phyloP scores from a whole-genome alignment of 1,140 invertebrate species.

The Thaumatotibia leucotreta region DNA sequence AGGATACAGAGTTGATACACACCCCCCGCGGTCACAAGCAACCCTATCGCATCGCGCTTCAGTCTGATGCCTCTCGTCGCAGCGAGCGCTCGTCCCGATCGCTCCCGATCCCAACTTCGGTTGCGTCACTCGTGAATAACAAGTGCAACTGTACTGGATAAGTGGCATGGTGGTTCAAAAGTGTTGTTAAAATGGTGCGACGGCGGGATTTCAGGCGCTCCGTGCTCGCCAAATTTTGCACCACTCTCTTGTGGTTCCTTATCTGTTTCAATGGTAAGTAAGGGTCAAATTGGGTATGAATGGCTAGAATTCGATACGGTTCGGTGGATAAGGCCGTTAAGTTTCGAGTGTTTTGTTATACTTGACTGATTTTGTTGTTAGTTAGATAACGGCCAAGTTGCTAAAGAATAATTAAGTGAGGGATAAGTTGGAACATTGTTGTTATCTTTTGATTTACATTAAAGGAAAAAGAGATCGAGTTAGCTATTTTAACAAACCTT shows the following conservation, averaged over 20 bases:
- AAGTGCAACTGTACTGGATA: slow-evolving; percentile 36
- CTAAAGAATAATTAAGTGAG: background rate
- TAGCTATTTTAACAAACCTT: background rate
- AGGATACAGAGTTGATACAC: slow-evolving; percentile 56
- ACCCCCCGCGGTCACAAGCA: slow-evolving; percentile 41
- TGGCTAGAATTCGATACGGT: slow-evolving; percentile 38
- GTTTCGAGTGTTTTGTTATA: slow-evolving; percentile 14
- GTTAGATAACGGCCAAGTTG: background rate
- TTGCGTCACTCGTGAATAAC: slow-evolving; percentile 53
- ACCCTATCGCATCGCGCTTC: slow-evolving; percentile 34
- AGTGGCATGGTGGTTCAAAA: slow-evolving; percentile 59
- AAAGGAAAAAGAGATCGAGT: background rate
- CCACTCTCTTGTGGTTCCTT: slow-evolving; percentile 50
- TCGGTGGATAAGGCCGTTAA: slow-evolving; percentile 37
- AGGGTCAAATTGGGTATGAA: slow-evolving; percentile 36
- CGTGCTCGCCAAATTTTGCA: slow-evolving; percentile 47
- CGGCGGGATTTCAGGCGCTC: slow-evolving; percentile 44
- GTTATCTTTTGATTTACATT: slow-evolving; percentile 1
- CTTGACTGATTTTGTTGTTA: slow-evolving; percentile 2
- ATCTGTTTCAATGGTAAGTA: slow-evolving; percentile 64
- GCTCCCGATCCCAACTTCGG: slow-evolving; percentile 41
- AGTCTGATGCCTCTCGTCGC: slow-evolving; percentile 45
- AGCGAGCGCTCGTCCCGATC: slow-evolving; percentile 30
- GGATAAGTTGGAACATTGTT: background rate
- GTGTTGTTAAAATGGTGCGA: slow-evolving; percentile 59